Conservation (phyloP, 2,888 invertebrate genomes). For the Ganaspis brasiliensis region DNA sequence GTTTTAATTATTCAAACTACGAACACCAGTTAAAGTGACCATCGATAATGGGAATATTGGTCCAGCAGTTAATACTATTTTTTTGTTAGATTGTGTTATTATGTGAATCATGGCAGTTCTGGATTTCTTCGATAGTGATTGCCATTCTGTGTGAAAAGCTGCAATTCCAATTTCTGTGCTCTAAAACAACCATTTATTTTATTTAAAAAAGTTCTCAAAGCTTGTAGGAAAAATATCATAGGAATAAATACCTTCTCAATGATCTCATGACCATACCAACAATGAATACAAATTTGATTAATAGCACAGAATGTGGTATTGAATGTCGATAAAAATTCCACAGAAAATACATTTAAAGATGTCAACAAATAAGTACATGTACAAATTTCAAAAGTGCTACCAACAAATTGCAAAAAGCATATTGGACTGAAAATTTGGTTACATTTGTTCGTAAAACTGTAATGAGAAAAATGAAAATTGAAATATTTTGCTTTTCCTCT, state of each 20-base stretch:
- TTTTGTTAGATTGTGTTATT: constrained; percentile 64
- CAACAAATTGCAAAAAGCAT: neutral
- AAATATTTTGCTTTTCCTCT: no score
- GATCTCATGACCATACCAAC: neutral
- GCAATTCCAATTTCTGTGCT: constrained; percentile 56
- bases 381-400: neutral
- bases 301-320: neutral
- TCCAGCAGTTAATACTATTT: constrained; percentile 65
- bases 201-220: neutral
- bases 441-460: neutral
- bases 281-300: neutral
- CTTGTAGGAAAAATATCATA: no score
- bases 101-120: constrained; percentile 65
- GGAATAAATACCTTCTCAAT: constrained; percentile 1
- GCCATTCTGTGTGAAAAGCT: constrained; percentile 68
- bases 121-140: constrained; percentile 52
- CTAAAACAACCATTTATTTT: no score
- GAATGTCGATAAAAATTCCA: neutral
- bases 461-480: neutral
- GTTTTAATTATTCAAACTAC: constrained; percentile 55
- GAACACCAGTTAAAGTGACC: constrained; percentile 64
- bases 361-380: neutral
- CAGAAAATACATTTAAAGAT: neutral
- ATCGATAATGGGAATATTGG: constrained; percentile 67
- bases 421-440: neutral